Evolutionary conservation across 2,797 vertebrate species (phyloP).

Genomic region (Rhadinocentrus ornatus): DNA sequence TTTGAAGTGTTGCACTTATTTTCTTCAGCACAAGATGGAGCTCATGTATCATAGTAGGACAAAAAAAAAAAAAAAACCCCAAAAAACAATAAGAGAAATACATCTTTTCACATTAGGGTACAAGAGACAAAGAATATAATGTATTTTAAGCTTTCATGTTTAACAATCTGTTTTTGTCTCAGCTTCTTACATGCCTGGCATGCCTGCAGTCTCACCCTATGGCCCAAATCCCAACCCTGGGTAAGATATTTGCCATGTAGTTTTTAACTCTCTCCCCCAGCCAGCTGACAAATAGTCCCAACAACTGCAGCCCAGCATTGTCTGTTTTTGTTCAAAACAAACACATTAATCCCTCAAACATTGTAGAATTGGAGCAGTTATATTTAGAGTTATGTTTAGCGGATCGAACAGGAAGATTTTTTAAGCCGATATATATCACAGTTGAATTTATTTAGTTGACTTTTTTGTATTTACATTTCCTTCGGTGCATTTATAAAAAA

Average conservation of each 20-base stretch:
- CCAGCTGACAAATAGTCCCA: neutral
- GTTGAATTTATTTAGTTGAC: neutral
- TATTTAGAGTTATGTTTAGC: neutral
- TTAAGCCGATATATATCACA: neutral
- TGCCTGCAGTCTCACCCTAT: constrained; percentile 90
- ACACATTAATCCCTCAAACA: neutral
- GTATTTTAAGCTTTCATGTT: constrained; percentile 9
- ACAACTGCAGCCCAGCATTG: constrained; percentile 8
- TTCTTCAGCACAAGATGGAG: constrained; percentile 71
- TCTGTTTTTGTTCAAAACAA: constrained; percentile 7
- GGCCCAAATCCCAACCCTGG: constrained; percentile 90
- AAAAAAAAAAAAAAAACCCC: neutral
- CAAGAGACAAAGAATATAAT: neutral
- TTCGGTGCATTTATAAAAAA: too few species aligned
- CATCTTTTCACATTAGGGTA: neutral
- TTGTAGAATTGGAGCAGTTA: neutral
- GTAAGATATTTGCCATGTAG: constrained; percentile 76
- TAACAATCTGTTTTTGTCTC: constrained; percentile 43
- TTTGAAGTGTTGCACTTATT: constrained; percentile 34
- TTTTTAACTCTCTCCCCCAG: neutral
- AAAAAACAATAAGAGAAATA: too few species aligned
- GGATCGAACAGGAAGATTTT: neutral
- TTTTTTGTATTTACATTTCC: neutral
- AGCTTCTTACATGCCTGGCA: constrained; percentile 96
- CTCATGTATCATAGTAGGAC: constrained; percentile 27